Evolutionary conservation across 2,888 invertebrate genomes (phyloP).

Genomic region (Seira musarum): DNA sequence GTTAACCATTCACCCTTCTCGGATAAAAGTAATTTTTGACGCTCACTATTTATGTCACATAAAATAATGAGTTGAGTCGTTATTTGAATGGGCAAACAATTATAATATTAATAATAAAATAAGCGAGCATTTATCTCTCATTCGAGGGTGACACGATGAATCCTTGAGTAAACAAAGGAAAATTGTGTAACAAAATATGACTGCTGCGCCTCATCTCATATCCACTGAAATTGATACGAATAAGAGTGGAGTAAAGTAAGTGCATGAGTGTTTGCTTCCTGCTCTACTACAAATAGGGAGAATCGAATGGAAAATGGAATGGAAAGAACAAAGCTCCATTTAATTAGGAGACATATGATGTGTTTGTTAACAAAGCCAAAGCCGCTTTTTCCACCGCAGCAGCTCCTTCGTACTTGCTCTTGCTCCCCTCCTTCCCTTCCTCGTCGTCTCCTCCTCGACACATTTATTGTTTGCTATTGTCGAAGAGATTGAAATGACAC

Average conservation of each 20-base stretch:
- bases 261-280: too few relatives aligned
- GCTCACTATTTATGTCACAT: not conserved
- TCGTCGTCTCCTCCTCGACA: constrained; percentile 48
- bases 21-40: too few relatives aligned
- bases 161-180: constrained; percentile 50
- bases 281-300: too few relatives aligned
- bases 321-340: constrained; percentile 64
- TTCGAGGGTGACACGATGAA: not conserved
- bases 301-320: too few relatives aligned
- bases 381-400: constrained; percentile 63
- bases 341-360: constrained; percentile 70
- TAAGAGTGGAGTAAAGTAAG: constrained; percentile 39
- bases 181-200: constrained; percentile 13
- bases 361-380: constrained; percentile 64
- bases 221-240: constrained; percentile 5
- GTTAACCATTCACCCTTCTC: too few relatives aligned
- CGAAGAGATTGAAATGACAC: constrained; percentile 48
- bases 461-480: constrained; percentile 57
- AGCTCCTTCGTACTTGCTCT: constrained; percentile 27
- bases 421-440: constrained; percentile 37
- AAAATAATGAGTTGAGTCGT: constrained; percentile 33
- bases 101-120: constrained; percentile 50
- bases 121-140: constrained; percentile 37
- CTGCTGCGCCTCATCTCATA: not conserved
- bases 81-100: constrained; percentile 57